These are phyloP conservation scores for Diplodus puntazzo DNA, from an alignment of 2,797 vertebrate species.

Conservation along the genomic window DNA sequence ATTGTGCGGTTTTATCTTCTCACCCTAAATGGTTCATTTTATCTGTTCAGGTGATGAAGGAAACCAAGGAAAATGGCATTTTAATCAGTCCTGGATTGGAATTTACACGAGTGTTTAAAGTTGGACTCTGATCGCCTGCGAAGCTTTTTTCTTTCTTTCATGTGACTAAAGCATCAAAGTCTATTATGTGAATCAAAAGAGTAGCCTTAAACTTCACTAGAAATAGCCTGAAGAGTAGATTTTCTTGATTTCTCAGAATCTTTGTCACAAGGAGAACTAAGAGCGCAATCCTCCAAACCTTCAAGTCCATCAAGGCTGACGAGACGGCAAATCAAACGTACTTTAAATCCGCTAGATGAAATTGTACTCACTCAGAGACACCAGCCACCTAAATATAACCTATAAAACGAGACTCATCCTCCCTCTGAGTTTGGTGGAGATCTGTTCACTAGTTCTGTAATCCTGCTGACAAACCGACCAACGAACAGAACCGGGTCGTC, in stretches of 20 bases:
- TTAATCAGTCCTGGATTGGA: not conserved
- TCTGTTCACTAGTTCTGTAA: no score
- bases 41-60: not conserved
- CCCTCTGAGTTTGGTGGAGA: no score
- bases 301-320: no score
- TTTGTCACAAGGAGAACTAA: not conserved
- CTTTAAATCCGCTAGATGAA: no score
- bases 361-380: no score
- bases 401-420: no score
- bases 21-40: conserved; percentile 29
- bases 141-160: not conserved
- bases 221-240: not conserved
- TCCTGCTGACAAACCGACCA: no score
- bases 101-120: not conserved
- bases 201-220: conserved; percentile 43
- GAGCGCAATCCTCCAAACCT: no score
- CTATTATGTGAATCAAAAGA: conserved; percentile 2
- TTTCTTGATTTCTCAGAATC: not conserved
- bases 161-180: not conserved
- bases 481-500: no score
- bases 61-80: not conserved
- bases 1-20: conserved; percentile 42
- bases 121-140: not conserved
- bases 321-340: no score
- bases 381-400: no score